Evolutionary conservation across 2,797 vertebrate genomes (phyloP).

Genomic region (Petrocephalus schoutedeni): DNA sequence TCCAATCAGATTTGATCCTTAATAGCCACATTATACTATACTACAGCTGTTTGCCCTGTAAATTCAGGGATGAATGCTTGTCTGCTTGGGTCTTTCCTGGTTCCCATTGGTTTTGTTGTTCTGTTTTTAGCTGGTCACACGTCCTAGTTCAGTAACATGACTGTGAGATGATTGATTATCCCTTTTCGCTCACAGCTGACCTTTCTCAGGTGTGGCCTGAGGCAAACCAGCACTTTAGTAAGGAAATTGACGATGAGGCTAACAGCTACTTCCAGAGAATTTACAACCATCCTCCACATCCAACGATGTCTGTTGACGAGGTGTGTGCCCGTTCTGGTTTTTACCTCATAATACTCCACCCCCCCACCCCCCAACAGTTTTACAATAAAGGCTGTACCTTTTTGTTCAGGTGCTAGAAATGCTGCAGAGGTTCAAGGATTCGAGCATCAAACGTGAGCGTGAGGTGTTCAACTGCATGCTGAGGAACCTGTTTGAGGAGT

Average conservation of each 20-base stretch:
- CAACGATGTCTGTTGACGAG: conserved; percentile 99
- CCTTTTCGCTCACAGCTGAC: conserved; percentile 69
- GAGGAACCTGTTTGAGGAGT: conserved; percentile 97
- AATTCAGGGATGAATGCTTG: conserved; percentile 29
- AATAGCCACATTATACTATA: background rate
- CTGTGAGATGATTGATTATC: background rate
- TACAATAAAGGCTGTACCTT: background rate
- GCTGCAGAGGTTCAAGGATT: conserved; percentile 98
- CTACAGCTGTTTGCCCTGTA: conserved; percentile 17
- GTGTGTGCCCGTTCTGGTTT: conserved; percentile 54
- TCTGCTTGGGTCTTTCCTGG: conserved; percentile 22
- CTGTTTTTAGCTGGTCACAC: background rate
- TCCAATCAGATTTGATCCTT: background rate
- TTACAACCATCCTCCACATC: conserved; percentile 98
- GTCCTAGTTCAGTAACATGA: background rate
- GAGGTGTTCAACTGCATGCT: conserved; percentile 99
- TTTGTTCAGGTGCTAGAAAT: conserved; percentile 86
- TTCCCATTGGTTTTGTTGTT: background rate
- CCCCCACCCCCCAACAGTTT: background rate
- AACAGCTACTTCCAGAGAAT: conserved; percentile 99
- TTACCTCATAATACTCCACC: background rate
- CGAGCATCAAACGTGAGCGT: conserved; percentile 91
- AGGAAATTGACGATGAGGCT: conserved; percentile 98
- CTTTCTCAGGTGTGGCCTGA: conserved; percentile 99
- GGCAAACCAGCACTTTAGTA: conserved; percentile 99